Base-by-base conservation (phyloP, 2,113 vertebrate genomes). In the Cynopterus brachyotis region DNA sequence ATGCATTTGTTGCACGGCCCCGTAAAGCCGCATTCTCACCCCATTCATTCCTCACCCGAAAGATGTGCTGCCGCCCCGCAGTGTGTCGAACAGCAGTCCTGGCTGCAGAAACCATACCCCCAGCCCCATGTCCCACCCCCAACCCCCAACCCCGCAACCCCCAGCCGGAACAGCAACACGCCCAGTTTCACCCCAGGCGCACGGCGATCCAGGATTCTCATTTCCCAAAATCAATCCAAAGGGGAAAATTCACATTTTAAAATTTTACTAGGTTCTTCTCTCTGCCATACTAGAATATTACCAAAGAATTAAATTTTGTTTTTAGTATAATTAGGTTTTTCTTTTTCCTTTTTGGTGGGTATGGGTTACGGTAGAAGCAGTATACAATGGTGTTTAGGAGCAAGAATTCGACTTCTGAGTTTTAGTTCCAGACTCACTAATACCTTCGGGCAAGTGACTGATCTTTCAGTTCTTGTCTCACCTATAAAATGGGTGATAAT, bases 401-500 rank as follows among this genome's bases (percentile, higher is more conserved):
- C n/a, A 35, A 73, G 47, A 67, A 75, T 3, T n/a, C 10, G 26
- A 20, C 22, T 55, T 42, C 55, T 40, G 26, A 15, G 8, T 28
- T 55, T 60, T 42, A 20, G 5, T 64, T 30, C 19, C 40, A 90
- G 70, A 59, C 3, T 17, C 11, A 9, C 10, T 8, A 47, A 81
- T 9, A 37, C 60, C 11, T 67, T 82, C 24, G 59, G 16, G 13
- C 37, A 53, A 75, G 55, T 85, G n/a, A 11, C 69, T 90, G 13
- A 93, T 19, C 79, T 50, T 53, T 88, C 30, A 20, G 9, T 75
- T 64, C n/a, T 76, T 78, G 94, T n/a, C 73, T 86, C 60, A 45
- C 28, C 84, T 92, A 64, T 37, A 73, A 90, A 87, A 57, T 94
- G 57, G 55, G 37, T 30, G 37, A 69, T 69, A 42, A 79, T 66